Base-by-base conservation (phyloP, 1,140 invertebrate species). In the Coenobita brevimanus region DNA sequence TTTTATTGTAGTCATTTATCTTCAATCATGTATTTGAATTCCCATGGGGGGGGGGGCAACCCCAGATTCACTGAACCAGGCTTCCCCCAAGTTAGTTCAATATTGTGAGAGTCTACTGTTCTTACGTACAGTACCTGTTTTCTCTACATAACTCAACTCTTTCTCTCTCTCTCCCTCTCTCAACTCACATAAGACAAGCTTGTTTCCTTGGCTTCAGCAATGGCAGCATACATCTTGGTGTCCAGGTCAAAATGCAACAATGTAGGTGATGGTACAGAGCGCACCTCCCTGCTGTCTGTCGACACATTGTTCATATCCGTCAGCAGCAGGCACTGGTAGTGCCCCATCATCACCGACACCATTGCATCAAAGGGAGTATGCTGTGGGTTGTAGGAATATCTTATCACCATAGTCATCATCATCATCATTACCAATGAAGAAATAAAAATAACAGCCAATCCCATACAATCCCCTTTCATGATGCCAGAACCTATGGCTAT, bases 301-400 rank as follows among this genome's bases (percentile, higher is more conserved):
- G 81, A 79, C 93, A 91, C 93, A 69, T 89, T 91, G 84, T 92
- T 93, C 64, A 92, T 91, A 69, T 86, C 90, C 84, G 91, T 91
- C 54, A 84, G 46, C 8, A 92, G 89, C 60, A 91, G 60, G 27
- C 92, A 89, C n/a, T 92, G 85, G 91, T 93, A 92, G 91, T 91
- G 90, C 76, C 91, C 90, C 86, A 92, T 91, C 76, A 92, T 92
- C 6, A 94, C 93, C 73, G 93, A 92, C 3, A 93, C 92, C 33
- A 95, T 94, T 10, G 93, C 94, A 92, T 95, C 94, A 89, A 93
- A 94, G 50, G 94, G 94, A 33, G 93, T 93, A 90, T 94, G 94
- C 92, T 93, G 79, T 43, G 91, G 88, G 86, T 27, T 85, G 43
- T 71, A 69, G 43, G 2, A 82, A 78, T 71, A n/a, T n/a, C n/a